Evolutionary conservation across 2,113 vertebrate genomes (phyloP), one percentile per base, ranked within the genome.

Genomic region (Pungitius pungitius): DNA sequence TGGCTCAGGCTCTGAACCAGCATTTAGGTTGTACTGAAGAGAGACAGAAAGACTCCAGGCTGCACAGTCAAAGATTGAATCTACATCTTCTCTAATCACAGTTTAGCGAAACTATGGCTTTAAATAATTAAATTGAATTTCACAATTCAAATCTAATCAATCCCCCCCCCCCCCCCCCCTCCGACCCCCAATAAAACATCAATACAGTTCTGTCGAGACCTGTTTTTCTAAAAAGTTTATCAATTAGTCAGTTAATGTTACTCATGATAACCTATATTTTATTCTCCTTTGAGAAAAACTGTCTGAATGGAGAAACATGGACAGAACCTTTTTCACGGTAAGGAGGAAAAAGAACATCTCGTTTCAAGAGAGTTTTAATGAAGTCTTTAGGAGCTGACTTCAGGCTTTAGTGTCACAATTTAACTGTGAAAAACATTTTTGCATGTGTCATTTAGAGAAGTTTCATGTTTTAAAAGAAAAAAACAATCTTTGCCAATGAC

Each of bases 1-100:
- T 37, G 77, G 78, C 78, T 79, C 76, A 30, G 62, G 12, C 75
- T 79, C 51, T 68, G 77, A 77, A 73, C 15, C 52, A 69, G 70
- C 22, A 43, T 73, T 73, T 54, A 45, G 11, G 8, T 55, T 27
- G 43, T 39, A 35, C 54, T 20, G 58, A 43, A 64, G 26, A 40
- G 43, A 66, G 30, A 59, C 27, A 54, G 64, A 64, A 14, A n/a
- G 20, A 51, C 22, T 54, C 12, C 24, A 54, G 51, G 22, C 51
- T 26, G 51, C 51, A 54, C n/a, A n/a, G 49, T 20, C 20, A 26
- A 13, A 54, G 51, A 54, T 14, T 52, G 24, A 13, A 24, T 26
- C 22, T 14, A 12, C 10, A 54, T 26, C 26, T 14, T 5, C 24
- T 54, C 47, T 7, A 12, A 26, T 26, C 51, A 26, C 20, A 49